phyloP scores from a whole-genome alignment of 1,140 invertebrate genomes.

The Atta cephalotes region DNA sequence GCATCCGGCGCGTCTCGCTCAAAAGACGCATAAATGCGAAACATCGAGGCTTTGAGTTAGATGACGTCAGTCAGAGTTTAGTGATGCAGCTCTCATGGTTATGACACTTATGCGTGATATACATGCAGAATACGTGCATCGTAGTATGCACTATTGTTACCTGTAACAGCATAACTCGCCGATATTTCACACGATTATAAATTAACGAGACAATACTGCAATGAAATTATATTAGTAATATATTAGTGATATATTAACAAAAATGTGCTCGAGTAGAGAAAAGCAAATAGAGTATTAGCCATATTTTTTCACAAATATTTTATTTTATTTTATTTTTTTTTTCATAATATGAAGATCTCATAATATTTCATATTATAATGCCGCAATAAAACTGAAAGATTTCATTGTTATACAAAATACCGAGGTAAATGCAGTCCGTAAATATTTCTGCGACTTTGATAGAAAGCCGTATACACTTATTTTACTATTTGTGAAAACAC shows the following conservation, averaged over 20 bases:
- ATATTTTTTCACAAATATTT: background rate
- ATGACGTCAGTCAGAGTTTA: conserved; percentile 32
- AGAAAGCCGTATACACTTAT: conserved; percentile 11
- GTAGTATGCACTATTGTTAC: background rate
- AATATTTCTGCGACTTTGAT: conserved; percentile 32
- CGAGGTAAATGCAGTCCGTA: conserved; percentile 7
- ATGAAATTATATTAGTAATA: background rate
- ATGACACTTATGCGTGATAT: conserved; percentile 19
- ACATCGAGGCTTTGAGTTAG: conserved; percentile 6
- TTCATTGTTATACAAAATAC: conserved; percentile 3
- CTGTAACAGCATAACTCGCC: no score
- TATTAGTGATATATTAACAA: background rate
- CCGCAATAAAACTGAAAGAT: background rate
- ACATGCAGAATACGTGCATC: background rate
- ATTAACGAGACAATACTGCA: background rate
- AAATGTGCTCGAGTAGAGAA: background rate
- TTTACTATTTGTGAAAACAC: conserved; percentile 42
- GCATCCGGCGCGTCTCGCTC: conserved; percentile 7
- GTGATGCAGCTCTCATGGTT: conserved; percentile 31
- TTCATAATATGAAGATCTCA: background rate
- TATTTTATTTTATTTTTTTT: background rate
- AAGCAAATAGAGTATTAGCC: background rate
- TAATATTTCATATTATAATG: background rate
- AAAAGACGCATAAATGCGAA: background rate
- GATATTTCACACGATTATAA: conserved; percentile 9